Evolutionary conservation across 2,888 invertebrate species (phyloP).

Genomic region (Aphidius colemani): DNA sequence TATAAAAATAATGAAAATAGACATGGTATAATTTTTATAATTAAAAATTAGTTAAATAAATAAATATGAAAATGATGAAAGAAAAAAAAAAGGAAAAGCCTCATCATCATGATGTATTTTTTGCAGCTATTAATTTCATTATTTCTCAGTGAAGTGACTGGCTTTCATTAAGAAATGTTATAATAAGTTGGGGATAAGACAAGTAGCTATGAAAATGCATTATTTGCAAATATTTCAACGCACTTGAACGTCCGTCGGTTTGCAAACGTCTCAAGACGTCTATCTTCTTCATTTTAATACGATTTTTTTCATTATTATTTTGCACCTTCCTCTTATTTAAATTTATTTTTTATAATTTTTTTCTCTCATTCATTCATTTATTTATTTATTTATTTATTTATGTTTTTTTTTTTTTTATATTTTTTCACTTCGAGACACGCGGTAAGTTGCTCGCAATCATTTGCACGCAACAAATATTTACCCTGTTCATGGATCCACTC

Average conservation of each 20-base stretch:
- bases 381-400: too few relatives aligned
- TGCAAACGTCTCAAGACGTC: neutral
- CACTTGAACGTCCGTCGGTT: conserved; percentile 3
- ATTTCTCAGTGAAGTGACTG: conserved; percentile 17
- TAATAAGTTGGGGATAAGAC: neutral
- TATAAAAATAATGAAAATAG: too few relatives aligned
- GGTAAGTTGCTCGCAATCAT: conserved; percentile 28
- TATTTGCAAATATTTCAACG: conserved; percentile 6
- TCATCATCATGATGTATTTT: conserved; percentile 2
- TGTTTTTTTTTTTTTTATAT: too few relatives aligned
- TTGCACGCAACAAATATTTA: conserved; percentile 34
- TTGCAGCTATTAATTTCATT: conserved; percentile 23
- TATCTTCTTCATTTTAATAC: too few relatives aligned
- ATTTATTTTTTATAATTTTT: too few relatives aligned
- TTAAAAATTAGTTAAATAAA: too few relatives aligned
- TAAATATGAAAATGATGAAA: too few relatives aligned
- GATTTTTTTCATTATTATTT: too few relatives aligned
- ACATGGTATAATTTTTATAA: too few relatives aligned
- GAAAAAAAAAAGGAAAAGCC: too few relatives aligned
- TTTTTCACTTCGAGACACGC: neutral
- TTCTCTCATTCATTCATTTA: too few relatives aligned
- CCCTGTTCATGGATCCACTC: neutral
- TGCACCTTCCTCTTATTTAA: too few relatives aligned
- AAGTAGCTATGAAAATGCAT: neutral
- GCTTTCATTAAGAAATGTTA: conserved; percentile 14